Evolutionary conservation across 2,113 vertebrate genomes (phyloP).

Genomic region (Tyto alba): DNA sequence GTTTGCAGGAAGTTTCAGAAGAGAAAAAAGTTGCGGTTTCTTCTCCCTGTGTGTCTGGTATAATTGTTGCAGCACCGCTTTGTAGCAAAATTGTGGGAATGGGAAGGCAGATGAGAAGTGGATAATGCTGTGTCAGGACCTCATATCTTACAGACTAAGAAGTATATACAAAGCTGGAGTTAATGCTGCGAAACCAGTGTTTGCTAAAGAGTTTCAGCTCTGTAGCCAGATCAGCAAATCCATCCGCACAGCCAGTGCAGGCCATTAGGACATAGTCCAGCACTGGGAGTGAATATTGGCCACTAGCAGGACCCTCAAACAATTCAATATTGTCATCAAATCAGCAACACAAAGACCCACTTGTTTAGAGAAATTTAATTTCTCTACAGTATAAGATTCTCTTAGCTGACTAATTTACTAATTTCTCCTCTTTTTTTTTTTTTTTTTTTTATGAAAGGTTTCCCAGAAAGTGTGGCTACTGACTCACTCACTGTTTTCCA

Average conservation of each 20-base stretch:
- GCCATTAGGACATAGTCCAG: neutral
- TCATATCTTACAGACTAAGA: neutral
- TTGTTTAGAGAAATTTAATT: neutral
- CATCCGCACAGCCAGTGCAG: neutral
- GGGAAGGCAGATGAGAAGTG: neutral
- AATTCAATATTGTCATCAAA: neutral
- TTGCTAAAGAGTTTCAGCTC: neutral
- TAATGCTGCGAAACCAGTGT: neutral
- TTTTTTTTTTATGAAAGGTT: neutral
- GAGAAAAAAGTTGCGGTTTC: neutral
- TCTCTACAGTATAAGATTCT: neutral
- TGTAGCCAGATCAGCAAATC: neutral
- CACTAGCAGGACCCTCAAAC: neutral
- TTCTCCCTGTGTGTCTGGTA: rapidly evolving
- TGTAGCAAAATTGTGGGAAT: neutral
- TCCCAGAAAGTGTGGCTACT: neutral
- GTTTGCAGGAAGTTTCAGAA: neutral
- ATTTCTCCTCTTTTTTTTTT: neutral
- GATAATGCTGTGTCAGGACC: neutral
- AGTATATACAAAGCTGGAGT: neutral
- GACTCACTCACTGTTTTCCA: neutral
- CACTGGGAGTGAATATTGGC: neutral
- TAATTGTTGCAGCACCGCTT: neutral
- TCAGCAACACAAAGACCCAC: neutral
- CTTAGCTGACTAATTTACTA: neutral